Evolutionary conservation across 2,888 invertebrate genomes (phyloP), one percentile per base, ranked within the genome.

Genomic region (Pinctada fucata): DNA sequence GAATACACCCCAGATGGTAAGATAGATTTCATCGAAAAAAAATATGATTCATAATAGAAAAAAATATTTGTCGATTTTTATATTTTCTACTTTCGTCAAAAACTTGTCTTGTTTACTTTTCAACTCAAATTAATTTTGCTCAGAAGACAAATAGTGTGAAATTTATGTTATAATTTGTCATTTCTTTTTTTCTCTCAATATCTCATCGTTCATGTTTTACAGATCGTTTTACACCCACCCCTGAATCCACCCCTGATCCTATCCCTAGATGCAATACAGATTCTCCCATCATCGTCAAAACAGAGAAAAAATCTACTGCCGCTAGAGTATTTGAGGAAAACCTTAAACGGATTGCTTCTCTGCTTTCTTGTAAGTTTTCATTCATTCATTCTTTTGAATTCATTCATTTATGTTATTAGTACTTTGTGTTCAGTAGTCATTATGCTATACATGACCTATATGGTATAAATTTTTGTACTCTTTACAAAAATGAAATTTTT

Each of bases 261-360:
- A 3, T 13, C 3, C 3, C 31, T 13, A 68, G 68, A 68, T 45
- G 45, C 3, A 47, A n/a, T 45, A 45, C 68, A 68, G 10, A 47
- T 45, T 66, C 74, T 47, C 63, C 73, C 3, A 10, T 31, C 13
- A 13, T 63, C 48, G 16, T 47, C 10, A 5, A 45, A 49, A 72
- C 16, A 8, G 72, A 52, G 13, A 45, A 16, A 16, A 72, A 72
- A 58, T 74, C 74, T 2, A 49, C 48, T 16, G 74, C 58, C 49
- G 16, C 66, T 6, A 74, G 66, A 50, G 68, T 47, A 16, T 74
- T 74, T 47, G 76, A 77, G 47, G 76, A 77, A 16, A 72, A 72
- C 48, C 16, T 77, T n/a, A 77, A 77, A 72, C 49, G 76, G n/a
- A 77, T 77, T 45, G 72, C 76, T n/a, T 77, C 76, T 10, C 66